phyloP scores from a whole-genome alignment of 2,113 vertebrate genomes.

The Zootoca vivipara region DNA sequence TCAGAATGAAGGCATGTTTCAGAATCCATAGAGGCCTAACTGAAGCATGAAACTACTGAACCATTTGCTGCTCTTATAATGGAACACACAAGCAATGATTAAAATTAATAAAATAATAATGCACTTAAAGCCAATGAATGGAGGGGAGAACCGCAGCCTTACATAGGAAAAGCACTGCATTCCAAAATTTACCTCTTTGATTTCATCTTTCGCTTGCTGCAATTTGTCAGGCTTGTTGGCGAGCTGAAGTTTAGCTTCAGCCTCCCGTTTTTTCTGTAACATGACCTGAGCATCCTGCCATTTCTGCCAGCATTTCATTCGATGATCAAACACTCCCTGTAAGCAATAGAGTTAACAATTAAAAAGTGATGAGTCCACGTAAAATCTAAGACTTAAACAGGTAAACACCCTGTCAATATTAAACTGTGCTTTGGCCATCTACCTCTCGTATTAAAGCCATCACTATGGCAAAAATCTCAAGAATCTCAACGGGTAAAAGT shows the following conservation, averaged over 20 bases:
- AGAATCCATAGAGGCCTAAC: slow-evolving; percentile 34
- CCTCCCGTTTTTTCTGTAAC: slow-evolving; percentile 95
- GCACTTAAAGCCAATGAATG: slow-evolving; percentile 66
- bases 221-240: slow-evolving; percentile 97
- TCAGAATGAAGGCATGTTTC: slow-evolving; percentile 35
- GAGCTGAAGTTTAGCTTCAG: slow-evolving; percentile 94
- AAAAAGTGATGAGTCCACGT: too few species aligned
- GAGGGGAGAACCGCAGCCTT: slow-evolving; percentile 40
- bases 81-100: slow-evolving; percentile 57
- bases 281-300: slow-evolving; percentile 96
- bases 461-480: background rate
- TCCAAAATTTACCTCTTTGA: slow-evolving; percentile 88
- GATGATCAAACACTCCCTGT: slow-evolving; percentile 93
- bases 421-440: background rate
- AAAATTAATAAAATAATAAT: slow-evolving; percentile 68
- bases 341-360: background rate
- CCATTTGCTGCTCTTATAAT: slow-evolving; percentile 39
- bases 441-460: background rate
- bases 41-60: background rate
- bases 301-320: slow-evolving; percentile 97
- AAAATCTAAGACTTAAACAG: background rate
- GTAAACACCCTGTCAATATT: background rate
- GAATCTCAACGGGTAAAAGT: background rate
- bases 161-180: slow-evolving; percentile 20
- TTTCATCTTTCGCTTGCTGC: slow-evolving; percentile 97